phyloP scores from a whole-genome alignment of 2,888 invertebrate species.

The Drosophila merina region DNA sequence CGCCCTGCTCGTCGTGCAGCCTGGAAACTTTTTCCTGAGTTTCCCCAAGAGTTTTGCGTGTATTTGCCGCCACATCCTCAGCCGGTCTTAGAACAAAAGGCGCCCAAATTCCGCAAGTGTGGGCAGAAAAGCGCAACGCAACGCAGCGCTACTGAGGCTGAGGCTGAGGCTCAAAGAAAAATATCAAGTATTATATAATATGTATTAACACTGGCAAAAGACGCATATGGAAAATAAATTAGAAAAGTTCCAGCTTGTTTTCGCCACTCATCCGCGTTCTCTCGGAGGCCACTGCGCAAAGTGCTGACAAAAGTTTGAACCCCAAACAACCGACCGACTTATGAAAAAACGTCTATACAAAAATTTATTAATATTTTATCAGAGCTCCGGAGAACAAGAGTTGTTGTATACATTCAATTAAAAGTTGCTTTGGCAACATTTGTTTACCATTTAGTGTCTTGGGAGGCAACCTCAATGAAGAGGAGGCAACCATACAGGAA shows the following conservation, averaged over 20 bases:
- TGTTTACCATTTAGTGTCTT: constrained; percentile 59
- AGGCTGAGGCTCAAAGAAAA: constrained; percentile 50
- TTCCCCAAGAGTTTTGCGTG: constrained; percentile 63
- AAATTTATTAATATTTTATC: constrained; percentile 72
- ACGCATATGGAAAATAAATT: constrained; percentile 71
- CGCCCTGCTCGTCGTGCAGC: background rate
- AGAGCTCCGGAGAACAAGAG: constrained; percentile 17
- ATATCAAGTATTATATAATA: constrained; percentile 76
- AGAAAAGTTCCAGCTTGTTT: constrained; percentile 70
- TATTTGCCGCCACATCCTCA: constrained; percentile 52
- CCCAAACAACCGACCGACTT: constrained; percentile 1
- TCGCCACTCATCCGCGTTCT: constrained; percentile 5
- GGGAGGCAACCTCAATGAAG: background rate
- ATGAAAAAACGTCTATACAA: constrained; percentile 47
- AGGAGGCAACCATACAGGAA: constrained; percentile 11
- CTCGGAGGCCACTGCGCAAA: constrained; percentile 10
- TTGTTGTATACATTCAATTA: constrained; percentile 67
- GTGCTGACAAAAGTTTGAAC: constrained; percentile 53
- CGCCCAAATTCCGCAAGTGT: constrained; percentile 35
- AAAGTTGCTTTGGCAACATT: constrained; percentile 68
- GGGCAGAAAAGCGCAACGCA: constrained; percentile 41
- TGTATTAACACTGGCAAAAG: constrained; percentile 64
- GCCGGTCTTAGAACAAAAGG: constrained; percentile 69
- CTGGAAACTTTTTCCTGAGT: constrained; percentile 59
- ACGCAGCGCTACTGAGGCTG: constrained; percentile 9